Percentiles rank a stretch among this genome's conserved stretches.
phyloP scores from a whole-genome alignment of 1,140 invertebrate species.

The Drosophila tropicalis region DNA sequence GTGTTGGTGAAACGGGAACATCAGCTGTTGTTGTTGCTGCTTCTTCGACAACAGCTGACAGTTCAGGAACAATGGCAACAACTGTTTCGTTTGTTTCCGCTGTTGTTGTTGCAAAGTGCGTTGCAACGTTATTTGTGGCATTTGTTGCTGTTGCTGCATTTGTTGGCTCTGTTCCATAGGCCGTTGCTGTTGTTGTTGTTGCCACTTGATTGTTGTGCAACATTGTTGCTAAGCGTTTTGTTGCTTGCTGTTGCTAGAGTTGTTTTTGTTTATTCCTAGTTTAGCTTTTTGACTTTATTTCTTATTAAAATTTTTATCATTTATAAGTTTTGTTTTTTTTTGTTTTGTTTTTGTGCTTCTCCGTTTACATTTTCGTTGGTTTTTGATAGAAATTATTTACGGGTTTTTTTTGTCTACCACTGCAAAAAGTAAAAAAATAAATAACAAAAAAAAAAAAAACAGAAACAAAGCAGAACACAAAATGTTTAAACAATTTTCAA shows the following conservation, averaged over 20 bases:
- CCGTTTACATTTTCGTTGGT: slow-evolving; percentile 44
- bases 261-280: slow-evolving; percentile 28
- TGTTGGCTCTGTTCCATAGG: slow-evolving; percentile 57
- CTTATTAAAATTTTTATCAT: slow-evolving; percentile 11
- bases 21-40: slow-evolving; percentile 59
- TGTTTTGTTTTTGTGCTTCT: slow-evolving; percentile 20
- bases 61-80: slow-evolving; percentile 24
- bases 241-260: slow-evolving; percentile 38
- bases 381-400: slow-evolving; percentile 24
- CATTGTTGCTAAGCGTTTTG: slow-evolving; percentile 61
- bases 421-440: slow-evolving; percentile 9
- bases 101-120: slow-evolving; percentile 45
- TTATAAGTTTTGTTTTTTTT: slow-evolving; percentile 29
- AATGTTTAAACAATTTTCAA: not conserved
- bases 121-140: slow-evolving; percentile 17
- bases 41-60: slow-evolving; percentile 27
- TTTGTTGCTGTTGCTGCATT: slow-evolving; percentile 36
- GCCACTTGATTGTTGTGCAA: slow-evolving; percentile 60
- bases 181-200: slow-evolving; percentile 31
- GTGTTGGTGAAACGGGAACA: slow-evolving; percentile 20
- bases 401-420: slow-evolving; percentile 25
- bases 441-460: not conserved
- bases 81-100: slow-evolving; percentile 22
- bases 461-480: slow-evolving; percentile 4
- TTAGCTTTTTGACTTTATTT: not conserved